Evolutionary conservation across 2,888 invertebrate species (phyloP), one percentile per base, ranked within the genome.

Genomic region (Sepioteuthis lessoniana): DNA sequence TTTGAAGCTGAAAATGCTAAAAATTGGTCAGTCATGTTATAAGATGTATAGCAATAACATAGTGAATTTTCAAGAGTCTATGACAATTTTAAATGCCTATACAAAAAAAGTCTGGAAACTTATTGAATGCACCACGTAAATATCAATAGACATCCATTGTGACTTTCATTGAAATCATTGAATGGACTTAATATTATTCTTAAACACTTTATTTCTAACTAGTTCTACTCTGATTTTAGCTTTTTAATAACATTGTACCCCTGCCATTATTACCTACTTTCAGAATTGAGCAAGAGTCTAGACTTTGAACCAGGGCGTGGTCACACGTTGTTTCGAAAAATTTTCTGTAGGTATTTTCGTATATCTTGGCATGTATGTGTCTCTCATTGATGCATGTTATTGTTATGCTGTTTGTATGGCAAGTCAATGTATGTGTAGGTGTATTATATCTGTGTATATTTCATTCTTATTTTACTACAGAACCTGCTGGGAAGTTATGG

Each of bases 241-340:
- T 38, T 28, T 28, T 46, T 35, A 91, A 42, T 91, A 91, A 91
- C 91, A 5, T 46, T 13, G 42, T 25, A 38, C 8, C 28, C 38
- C 25, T 31, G 19, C 31, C 91, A 37, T 91, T 93, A 19, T 50
- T 93, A 10, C 31, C 25, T 93, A 37, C n/a, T 93, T 93, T 50
- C 93, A 93, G 93, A 93, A 37, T 93, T 93, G 93, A 93, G 93
- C 93, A 93, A 60, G 93, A 93, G 93, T 93, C 60, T 93, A 50
- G 93, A 93, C 60, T 93, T 93, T 21, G 93, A 93, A 37, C 55
- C 93, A 50, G 93, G 93, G 31, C 93, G 93, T 35, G 93, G 93
- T 60, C 93, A 93, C 38, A 60, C 93, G 28, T 93, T 93, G 38
- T 93, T 93, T 50, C 93, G 93, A 50, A 93, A 93, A 46, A 93